Base-by-base conservation (phyloP, 2,113 vertebrate species). In the Eurypyga helias region DNA sequence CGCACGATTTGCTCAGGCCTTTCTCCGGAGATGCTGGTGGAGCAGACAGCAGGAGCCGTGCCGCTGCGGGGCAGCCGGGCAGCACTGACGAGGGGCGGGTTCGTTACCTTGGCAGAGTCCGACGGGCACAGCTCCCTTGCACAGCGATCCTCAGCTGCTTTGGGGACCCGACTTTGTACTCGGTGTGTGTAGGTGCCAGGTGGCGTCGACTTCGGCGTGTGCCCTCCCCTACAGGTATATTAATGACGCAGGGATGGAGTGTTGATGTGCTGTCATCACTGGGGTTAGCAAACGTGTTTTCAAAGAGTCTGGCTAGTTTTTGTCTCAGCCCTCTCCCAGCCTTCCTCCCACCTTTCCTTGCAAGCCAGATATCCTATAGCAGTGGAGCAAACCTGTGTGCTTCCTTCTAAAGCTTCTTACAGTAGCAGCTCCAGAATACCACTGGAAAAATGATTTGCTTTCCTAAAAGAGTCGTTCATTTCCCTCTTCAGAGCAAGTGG, bases 21-120 rank as follows among this genome's bases (percentile, higher is more conserved):
- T 54, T 62, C 70, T 16, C 62, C 75, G 48, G 76, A 45, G 45
- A 7, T 62, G 41, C 46, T 67, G 14, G 6, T 9, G 71, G 51
- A 70, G 75, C 10, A 57, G 61, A 73, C 0, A 1, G 23, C 41
- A 62, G 80, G 67, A 85, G 33, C n/a, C 13, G 0, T 11, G 0
- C 5, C 75, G 76, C 61, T 58, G 49, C 10, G 76, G 64, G 51
- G 19, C 76, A 91, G 64, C 52, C 73, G 26, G 16, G 90, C 79
- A 83, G 81, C 84, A 41, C 62, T 36, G 48, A 5, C 13, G 81
- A 76, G 57, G 15, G 5, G 48, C 1, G 15, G 38, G 66, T 24
- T 71, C 19, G 0, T 70, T 48, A 21, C 65, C 38, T 17, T 21
- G 79, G 13, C 25, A 43, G 38, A 89, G 66, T 80, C 4, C 2